A percentile compares a stretch with the other conserved stretches of the same genome.
phyloP scores from a whole-genome alignment of 2,113 vertebrate genomes.

The Hyperopisus bebe region DNA sequence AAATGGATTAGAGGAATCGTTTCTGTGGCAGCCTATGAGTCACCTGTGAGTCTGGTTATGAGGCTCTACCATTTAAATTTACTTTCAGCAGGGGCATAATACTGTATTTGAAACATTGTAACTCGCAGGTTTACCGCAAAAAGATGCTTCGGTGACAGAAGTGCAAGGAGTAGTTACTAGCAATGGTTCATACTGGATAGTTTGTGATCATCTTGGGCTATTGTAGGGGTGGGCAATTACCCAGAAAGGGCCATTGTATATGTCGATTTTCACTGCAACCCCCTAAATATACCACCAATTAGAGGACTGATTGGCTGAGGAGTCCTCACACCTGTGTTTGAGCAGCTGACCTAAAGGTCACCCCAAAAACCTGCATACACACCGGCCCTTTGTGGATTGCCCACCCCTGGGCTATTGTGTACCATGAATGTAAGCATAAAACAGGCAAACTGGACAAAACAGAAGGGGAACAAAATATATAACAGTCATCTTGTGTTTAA shows the following conservation, averaged over 20 bases:
- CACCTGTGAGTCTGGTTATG: background rate
- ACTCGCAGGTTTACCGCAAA: background rate
- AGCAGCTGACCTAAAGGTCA: no score
- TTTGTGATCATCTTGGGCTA: background rate
- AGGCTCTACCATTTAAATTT: slow-evolving; percentile 28
- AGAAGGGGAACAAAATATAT: background rate
- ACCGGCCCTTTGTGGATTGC: no score
- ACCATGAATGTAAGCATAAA: background rate
- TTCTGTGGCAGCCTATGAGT: slow-evolving; percentile 21
- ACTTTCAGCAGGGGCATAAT: background rate
- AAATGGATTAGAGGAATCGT: slow-evolving; percentile 49
- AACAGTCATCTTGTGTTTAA: background rate
- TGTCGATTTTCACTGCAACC: no score
- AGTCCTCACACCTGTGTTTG: no score
- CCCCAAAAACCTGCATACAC: no score
- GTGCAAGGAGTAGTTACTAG: background rate
- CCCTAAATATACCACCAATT: no score
- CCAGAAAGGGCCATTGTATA: no score
- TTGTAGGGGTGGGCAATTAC: background rate
- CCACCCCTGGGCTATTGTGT: background rate
- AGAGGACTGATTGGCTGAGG: no score
- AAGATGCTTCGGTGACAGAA: background rate
- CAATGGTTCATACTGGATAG: background rate
- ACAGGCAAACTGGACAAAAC: background rate
- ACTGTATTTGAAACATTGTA: background rate